Evolutionary conservation across 2,797 vertebrate species (phyloP).

Genomic region (Helicolenus hilgendorfi): DNA sequence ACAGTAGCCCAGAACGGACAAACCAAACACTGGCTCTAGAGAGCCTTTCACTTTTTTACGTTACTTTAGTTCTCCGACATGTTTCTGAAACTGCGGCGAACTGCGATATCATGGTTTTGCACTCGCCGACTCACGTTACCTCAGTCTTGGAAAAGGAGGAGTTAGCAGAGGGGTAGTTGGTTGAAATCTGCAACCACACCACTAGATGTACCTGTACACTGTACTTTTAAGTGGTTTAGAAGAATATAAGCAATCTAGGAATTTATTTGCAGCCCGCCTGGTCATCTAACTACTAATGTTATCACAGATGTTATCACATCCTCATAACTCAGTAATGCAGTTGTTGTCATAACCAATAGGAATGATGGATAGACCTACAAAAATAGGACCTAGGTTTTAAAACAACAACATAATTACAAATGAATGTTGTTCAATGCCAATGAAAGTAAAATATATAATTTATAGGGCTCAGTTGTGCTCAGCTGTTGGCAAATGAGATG

Average conservation of each 20-base stretch:
- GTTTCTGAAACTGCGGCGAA: too few species aligned
- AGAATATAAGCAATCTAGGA: background rate
- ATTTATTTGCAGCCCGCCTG: background rate
- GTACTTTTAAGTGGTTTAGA: background rate
- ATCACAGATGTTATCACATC: constrained; percentile 19
- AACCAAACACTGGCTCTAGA: too few species aligned
- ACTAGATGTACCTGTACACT: background rate
- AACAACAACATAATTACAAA: background rate
- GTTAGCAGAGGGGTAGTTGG: too few species aligned
- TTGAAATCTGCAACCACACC: too few species aligned
- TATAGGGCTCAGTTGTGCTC: background rate
- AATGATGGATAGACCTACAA: background rate
- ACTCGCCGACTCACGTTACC: too few species aligned
- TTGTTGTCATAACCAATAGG: background rate
- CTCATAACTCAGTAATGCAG: background rate
- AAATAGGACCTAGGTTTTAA: constrained; percentile 8
- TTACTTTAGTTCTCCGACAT: too few species aligned
- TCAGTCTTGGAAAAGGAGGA: too few species aligned
- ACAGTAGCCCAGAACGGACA: too few species aligned
- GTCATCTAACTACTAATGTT: background rate
- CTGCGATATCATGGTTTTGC: too few species aligned
- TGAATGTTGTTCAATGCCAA: background rate
- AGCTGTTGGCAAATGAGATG: background rate
- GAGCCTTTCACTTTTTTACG: too few species aligned
- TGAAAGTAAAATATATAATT: background rate